A percentile compares a stretch with the other conserved stretches of the same genome.
phyloP scores from a whole-genome alignment of 23 tunicate species.

The Trididemnum clinides region DNA sequence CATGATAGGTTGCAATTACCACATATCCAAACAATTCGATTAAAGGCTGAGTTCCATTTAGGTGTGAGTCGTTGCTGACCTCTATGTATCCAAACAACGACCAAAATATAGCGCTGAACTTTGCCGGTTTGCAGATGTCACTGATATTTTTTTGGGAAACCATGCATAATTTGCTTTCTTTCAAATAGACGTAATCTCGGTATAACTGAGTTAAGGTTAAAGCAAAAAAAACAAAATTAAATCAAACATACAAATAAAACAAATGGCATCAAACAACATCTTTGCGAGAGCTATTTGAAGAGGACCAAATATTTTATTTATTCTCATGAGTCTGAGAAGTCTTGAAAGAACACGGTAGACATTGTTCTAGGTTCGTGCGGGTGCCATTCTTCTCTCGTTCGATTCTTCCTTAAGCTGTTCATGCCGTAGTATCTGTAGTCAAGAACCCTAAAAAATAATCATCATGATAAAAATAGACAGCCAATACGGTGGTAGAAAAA shows the following conservation, averaged over 20 bases:
- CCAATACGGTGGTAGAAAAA: too few species aligned
- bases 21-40: constrained; percentile 36
- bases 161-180: constrained; percentile 36
- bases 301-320: constrained; percentile 65
- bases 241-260: constrained; percentile 67
- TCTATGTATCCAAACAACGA: constrained; percentile 72
- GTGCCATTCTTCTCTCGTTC: constrained; percentile 44
- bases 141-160: neutral
- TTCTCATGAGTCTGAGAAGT: constrained; percentile 54
- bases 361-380: constrained; percentile 49
- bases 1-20: constrained; percentile 50
- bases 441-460: constrained; percentile 1
- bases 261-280: constrained; percentile 70
- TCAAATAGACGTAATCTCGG: constrained; percentile 72
- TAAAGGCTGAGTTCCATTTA: constrained; percentile 41
- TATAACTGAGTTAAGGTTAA: constrained; percentile 77
- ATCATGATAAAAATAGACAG: neutral
- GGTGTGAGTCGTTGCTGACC: constrained; percentile 9
- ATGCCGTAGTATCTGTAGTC: too few species aligned
- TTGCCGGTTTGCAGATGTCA: neutral
- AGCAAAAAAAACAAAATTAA: constrained; percentile 72
- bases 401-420: too few species aligned
- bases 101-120: constrained; percentile 52
- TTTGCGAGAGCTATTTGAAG: constrained; percentile 72
- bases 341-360: constrained; percentile 54